Conservation (phyloP, 1,140 invertebrate genomes). For the Cydia amplana region DNA sequence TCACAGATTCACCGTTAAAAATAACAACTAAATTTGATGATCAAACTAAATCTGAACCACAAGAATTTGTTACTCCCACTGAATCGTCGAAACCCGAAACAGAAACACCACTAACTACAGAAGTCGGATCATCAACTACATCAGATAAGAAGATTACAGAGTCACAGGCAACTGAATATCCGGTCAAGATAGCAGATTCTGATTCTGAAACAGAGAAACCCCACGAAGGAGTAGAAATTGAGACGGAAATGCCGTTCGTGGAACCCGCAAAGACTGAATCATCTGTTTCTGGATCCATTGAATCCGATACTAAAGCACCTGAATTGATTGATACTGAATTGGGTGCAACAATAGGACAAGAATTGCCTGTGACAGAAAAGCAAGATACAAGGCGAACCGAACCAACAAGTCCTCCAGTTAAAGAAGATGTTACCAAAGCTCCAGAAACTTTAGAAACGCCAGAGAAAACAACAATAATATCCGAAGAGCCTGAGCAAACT, state of each 20-base stretch:
- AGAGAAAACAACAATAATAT: constrained; percentile 39
- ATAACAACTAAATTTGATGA: constrained; percentile 8
- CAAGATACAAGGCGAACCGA: constrained; percentile 37
- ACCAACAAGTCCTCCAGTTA: constrained; percentile 29
- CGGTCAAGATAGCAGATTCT: not conserved
- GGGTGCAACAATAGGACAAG: constrained; percentile 34
- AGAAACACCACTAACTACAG: not conserved
- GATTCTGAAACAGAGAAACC: not conserved
- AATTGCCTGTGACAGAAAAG: constrained; percentile 37
- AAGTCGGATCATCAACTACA: not conserved
- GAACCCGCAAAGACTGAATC: constrained; percentile 20
- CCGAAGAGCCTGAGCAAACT: constrained; percentile 53
- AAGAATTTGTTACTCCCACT: constrained; percentile 4
- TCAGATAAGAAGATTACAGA: not conserved
- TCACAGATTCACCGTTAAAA: not conserved
- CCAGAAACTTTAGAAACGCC: constrained; percentile 22
- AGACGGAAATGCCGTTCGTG: not conserved
- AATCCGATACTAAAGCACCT: constrained; percentile 37
- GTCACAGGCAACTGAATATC: constrained; percentile 11
- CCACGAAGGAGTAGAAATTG: not conserved
- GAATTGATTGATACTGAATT: constrained; percentile 33
- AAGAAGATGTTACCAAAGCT: constrained; percentile 38
- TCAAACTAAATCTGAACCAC: not conserved
- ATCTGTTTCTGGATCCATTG: constrained; percentile 14
- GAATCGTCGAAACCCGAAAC: constrained; percentile 21